Conservation (phyloP, 2,797 vertebrate species). For the Hydrocynus forskahlii region DNA sequence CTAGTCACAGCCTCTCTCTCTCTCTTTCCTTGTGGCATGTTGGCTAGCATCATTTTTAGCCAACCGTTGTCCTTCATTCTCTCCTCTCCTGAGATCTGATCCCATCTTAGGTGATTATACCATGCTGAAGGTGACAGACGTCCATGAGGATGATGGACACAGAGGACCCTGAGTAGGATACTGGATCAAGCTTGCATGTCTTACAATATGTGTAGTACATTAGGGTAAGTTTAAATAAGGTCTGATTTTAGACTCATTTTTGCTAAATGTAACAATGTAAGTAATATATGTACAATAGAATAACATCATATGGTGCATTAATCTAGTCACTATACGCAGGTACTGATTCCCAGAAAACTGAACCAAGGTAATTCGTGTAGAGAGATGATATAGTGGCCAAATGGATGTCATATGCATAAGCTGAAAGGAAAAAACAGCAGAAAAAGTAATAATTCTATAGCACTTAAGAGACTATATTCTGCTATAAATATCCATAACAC, state of each 20-base stretch:
- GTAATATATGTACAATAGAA: slow-evolving; percentile 33
- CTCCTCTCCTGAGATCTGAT: slow-evolving; percentile 57
- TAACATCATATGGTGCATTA: slow-evolving; percentile 27
- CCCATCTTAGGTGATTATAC: slow-evolving; percentile 53
- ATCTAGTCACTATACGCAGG: slow-evolving; percentile 6
- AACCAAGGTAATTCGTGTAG: slow-evolving; percentile 10
- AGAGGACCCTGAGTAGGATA: slow-evolving; percentile 32
- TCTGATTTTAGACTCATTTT: slow-evolving; percentile 12
- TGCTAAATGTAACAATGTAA: slow-evolving; percentile 29
- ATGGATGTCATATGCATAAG: not conserved
- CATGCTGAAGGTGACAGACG: slow-evolving; percentile 38
- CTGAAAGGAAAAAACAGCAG: not conserved
- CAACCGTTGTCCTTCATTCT: slow-evolving; percentile 49
- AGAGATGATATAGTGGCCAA: not conserved
- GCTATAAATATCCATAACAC: slow-evolving; percentile 3
- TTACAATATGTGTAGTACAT: slow-evolving; percentile 47
- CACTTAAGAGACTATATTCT: slow-evolving; percentile 28
- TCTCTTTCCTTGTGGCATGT: slow-evolving; percentile 42
- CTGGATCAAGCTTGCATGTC: slow-evolving; percentile 37
- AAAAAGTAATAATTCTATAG: not conserved
- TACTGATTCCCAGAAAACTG: slow-evolving; percentile 7
- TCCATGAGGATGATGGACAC: slow-evolving; percentile 40
- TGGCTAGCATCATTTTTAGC: slow-evolving; percentile 43
- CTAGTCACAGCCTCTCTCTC: slow-evolving; percentile 34
- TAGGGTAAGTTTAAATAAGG: slow-evolving; percentile 49